A percentile compares a stretch with the other conserved stretches of the same genome.
Conservation (phyloP, 2,113 vertebrate species). For the Engraulis encrasicolus region DNA sequence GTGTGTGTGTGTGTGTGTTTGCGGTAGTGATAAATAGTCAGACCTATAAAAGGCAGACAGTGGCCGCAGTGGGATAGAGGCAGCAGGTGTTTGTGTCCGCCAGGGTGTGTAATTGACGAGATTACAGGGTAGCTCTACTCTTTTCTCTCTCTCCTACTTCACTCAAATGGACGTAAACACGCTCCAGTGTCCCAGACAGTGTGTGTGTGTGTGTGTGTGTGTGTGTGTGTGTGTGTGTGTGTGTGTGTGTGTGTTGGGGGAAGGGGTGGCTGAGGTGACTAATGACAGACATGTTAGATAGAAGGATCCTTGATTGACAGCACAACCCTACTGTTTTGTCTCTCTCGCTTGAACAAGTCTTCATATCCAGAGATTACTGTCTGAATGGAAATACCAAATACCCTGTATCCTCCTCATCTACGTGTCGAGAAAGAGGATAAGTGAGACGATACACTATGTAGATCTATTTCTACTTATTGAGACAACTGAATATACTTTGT, state of each 20-base stretch:
- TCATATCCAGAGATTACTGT: not conserved
- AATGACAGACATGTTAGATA: no score
- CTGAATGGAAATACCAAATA: not conserved
- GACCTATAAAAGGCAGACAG: conserved; percentile 12
- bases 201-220: no score
- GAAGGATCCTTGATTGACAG: not conserved
- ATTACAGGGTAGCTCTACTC: conserved; percentile 53
- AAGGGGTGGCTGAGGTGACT: no score
- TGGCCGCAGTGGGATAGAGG: conserved; percentile 44
- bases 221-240: no score
- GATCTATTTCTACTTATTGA: not conserved
- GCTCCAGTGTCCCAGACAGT: conserved; percentile 25
- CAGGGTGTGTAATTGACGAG: conserved; percentile 54
- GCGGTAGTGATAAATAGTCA: not conserved
- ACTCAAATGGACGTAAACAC: conserved; percentile 49
- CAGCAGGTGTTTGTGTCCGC: conserved; percentile 55
- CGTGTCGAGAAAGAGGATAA: not conserved
- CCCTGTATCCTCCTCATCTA: not conserved
- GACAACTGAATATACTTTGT: not conserved
- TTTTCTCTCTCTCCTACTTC: conserved; percentile 40
- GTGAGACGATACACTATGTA: not conserved
- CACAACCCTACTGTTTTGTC: not conserved
- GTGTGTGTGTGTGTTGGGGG: no score
- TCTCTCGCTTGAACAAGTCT: not conserved
- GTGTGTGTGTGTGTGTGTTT: not conserved